A percentile compares a stretch with the other conserved stretches of the same genome.
phyloP scores from a whole-genome alignment of 2,888 invertebrate genomes.

The Drosophila fulvimacula region DNA sequence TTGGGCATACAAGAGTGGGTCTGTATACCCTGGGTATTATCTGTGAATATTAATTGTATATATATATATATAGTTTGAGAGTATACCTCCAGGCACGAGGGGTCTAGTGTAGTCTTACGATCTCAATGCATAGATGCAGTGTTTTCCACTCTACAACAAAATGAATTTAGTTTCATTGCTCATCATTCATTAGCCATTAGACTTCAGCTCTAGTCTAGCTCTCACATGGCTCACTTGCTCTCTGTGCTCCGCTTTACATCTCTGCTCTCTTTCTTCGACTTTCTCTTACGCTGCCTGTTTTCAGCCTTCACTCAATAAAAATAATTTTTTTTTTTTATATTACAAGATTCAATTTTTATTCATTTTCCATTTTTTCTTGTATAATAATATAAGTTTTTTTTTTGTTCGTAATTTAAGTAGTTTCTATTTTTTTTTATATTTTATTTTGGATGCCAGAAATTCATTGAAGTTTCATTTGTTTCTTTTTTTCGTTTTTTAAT shows the following conservation, averaged over 20 bases:
- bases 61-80: too few relatives aligned
- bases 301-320: not conserved
- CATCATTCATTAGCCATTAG: not conserved
- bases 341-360: constrained; percentile 85
- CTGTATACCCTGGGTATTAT: not conserved
- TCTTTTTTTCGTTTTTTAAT: constrained; percentile 26
- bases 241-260: not conserved
- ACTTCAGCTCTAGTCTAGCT: too few relatives aligned
- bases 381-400: constrained; percentile 82
- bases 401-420: constrained; percentile 68
- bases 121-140: too few relatives aligned
- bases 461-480: constrained; percentile 60
- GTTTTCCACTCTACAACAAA: too few relatives aligned
- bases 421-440: constrained; percentile 70
- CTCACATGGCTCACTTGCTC: not conserved
- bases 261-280: not conserved
- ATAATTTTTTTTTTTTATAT: constrained; percentile 71
- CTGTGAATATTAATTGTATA: too few relatives aligned
- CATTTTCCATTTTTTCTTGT: constrained; percentile 81
- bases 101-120: too few relatives aligned
- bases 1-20: not conserved
- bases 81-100: too few relatives aligned
- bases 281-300: not conserved
- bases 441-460: constrained; percentile 72
- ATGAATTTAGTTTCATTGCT: not conserved